Evolutionary conservation across 2,888 invertebrate species (phyloP).

Genomic region (Lamellibrachia columna): DNA sequence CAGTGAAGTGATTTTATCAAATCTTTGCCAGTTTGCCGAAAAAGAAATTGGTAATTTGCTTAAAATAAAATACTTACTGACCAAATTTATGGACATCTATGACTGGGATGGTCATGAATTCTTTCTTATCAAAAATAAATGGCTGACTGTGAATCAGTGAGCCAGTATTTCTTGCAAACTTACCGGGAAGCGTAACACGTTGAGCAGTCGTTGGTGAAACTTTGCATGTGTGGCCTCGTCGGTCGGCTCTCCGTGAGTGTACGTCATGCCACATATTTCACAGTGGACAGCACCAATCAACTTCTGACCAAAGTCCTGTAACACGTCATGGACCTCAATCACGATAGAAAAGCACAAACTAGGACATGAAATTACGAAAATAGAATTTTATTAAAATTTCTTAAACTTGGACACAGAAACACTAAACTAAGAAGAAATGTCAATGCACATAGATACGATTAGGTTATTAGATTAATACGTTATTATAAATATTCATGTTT

Average conservation of each 20-base stretch:
- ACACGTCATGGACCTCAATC: not conserved
- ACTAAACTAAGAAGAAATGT: not conserved
- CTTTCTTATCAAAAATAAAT: not conserved
- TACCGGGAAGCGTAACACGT: conserved; percentile 58
- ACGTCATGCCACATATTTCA: conserved; percentile 60
- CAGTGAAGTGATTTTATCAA: too few species aligned
- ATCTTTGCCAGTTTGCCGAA: too few species aligned
- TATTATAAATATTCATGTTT: too few species aligned
- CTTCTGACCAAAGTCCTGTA: conserved; percentile 63
- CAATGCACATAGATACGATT: not conserved
- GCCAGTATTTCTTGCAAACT: conserved; percentile 35
- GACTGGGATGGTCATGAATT: not conserved
- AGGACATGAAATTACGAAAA: not conserved
- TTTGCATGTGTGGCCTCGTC: conserved; percentile 60
- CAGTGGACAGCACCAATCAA: conserved; percentile 58
- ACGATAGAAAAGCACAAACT: not conserved
- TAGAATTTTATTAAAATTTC: not conserved
- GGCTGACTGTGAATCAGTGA: not conserved
- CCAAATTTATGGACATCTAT: not conserved
- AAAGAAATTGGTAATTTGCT: too few species aligned
- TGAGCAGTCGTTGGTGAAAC: conserved; percentile 55
- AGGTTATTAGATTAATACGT: too few species aligned
- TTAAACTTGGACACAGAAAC: not conserved
- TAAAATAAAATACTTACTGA: too few species aligned
- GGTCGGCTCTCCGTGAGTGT: conserved; percentile 52